phyloP scores from a whole-genome alignment of 2,888 invertebrate species.

The Drosophila mimica region DNA sequence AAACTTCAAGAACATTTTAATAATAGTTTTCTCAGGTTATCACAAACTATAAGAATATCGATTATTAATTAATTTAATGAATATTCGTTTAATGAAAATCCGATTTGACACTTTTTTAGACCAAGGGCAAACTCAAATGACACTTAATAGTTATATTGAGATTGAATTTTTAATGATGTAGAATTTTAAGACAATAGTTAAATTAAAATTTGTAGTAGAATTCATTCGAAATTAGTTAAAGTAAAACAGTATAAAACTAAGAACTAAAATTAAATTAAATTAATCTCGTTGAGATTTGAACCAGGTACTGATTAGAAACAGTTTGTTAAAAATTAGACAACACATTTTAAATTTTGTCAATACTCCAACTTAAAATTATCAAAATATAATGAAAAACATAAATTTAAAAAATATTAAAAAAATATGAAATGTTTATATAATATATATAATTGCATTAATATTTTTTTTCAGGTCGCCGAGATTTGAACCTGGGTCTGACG shows the following conservation, averaged over 20 bases:
- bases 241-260: neutral
- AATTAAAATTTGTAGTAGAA: neutral
- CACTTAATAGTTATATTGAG: neutral
- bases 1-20: constrained; percentile 64
- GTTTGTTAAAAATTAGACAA: neutral
- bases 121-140: neutral
- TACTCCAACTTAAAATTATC: neutral
- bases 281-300: neutral
- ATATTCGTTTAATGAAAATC: constrained; percentile 1
- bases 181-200: neutral
- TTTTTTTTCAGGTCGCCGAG: neutral
- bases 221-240: neutral
- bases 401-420: neutral
- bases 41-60: constrained; percentile 14
- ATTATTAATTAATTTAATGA: neutral
- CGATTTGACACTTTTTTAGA: constrained; percentile 3
- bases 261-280: neutral
- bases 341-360: neutral
- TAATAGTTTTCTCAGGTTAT: constrained; percentile 47
- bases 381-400: neutral
- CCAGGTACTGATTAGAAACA: neutral
- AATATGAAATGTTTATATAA: too few relatives aligned
- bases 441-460: too few relatives aligned
- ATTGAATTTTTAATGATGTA: neutral
- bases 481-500: constrained; percentile 17